Base-by-base conservation (phyloP, 2,888 invertebrate species). In the Ormyrus labotus region DNA sequence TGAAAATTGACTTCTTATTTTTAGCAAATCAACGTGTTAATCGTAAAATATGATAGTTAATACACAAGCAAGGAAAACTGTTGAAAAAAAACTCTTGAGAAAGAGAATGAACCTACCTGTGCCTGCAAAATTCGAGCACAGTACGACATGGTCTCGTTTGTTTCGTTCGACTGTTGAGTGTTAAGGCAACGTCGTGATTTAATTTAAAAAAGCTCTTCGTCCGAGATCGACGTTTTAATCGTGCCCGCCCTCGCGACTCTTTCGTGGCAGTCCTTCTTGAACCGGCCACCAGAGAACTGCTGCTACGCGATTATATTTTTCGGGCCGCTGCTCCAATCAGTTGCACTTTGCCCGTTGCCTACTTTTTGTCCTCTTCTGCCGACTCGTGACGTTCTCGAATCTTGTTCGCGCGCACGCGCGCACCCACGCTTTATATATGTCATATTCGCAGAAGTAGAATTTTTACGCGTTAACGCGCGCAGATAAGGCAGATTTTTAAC, bases 61-160 rank as follows among this genome's bases (percentile, higher is more conserved):
- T 34, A 34, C 34, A 34, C 34, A 34, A 34, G 34, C 34, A 34
- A 34, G 2, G 3, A 34, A 34, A 34, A 34, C 34, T 34, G 2
- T 34, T 34, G 34, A 34, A 34, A 34, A 34, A 34, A 34, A 34
- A 34, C 2, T 2, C 34, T 34, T 34, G 34, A 34, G 34, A 34
- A 34, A 34, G 3, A 53, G 7, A 6, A 8, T 60, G 6, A 10
- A 58, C 91, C 92, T 93, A 95, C 95, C 93, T 95, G 95, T 93
- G 94, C 94, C 93, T 94, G 94, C 92, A 95, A 93, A 93, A 95
- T 94, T 93, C 95, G 92, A 90, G 93, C 93, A 93, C 94, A 95
- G 93, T 95, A 94, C 92, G 94, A 95, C 95, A 95, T 95, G 93
- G 92, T 34, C 34, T 93, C 86, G 51, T 9, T 53, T 55, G 34